These are phyloP conservation scores for Habrosyne pyritoides DNA, from an alignment of 2,888 invertebrate genomes.

Conservation along the genomic window DNA sequence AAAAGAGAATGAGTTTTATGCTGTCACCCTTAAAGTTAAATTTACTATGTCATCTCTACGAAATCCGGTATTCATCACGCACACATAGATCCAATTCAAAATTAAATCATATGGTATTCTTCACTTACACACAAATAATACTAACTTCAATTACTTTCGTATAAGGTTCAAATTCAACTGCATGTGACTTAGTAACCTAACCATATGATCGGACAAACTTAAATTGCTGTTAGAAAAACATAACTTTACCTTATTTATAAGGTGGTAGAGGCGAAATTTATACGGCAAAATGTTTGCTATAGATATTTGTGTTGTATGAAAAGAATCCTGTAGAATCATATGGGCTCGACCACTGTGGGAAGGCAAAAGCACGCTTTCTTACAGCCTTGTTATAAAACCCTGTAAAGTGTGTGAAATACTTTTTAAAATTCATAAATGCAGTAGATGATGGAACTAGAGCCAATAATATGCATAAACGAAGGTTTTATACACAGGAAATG, in stretches of 20 bases:
- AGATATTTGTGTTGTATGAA: conserved; percentile 22
- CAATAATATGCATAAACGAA: neutral
- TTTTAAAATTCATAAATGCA: neutral
- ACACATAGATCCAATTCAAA: conserved; percentile 56
- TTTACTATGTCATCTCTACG: neutral
- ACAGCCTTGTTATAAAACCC: conserved; percentile 11
- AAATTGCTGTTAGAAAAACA: neutral
- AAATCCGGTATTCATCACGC: conserved; percentile 52
- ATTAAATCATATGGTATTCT: conserved; percentile 66
- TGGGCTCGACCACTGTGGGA: neutral
- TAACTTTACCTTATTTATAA: neutral
- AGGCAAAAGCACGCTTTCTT: conserved; percentile 21
- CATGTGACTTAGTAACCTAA: conserved; percentile 7
- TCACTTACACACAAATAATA: conserved; percentile 20
- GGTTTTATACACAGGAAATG: neutral
- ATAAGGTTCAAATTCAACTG: conserved; percentile 13
- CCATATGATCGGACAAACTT: conserved; percentile 7
- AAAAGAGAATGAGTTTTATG: neutral
- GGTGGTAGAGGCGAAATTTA: conserved; percentile 15
- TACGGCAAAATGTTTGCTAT: conserved; percentile 6
- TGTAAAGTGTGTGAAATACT: conserved; percentile 1
- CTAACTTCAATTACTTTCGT: neutral
- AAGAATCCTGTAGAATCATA: conserved; percentile 11
- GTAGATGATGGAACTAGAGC: neutral
- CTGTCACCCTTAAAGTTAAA: neutral